phyloP scores from a whole-genome alignment of 92 coral and sea anemone genomes.

The Anthopleura xanthogrammica region DNA sequence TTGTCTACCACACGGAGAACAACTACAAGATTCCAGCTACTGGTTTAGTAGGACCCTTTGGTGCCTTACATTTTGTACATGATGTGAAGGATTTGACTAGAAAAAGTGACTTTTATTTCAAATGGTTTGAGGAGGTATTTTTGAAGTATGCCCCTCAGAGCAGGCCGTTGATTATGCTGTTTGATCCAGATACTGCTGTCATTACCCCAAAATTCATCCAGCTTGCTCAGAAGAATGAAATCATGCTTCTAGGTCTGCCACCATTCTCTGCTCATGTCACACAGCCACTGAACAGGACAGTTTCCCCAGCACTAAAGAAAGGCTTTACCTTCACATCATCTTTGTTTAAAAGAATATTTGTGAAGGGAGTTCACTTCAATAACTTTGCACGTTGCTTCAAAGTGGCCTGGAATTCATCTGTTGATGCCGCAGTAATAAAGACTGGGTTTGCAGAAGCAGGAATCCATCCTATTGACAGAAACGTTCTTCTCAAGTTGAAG shows the following conservation, averaged over 20 bases:
- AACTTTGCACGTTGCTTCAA: slow-evolving; percentile 34
- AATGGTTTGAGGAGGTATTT: slow-evolving; percentile 35
- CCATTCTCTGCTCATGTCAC: slow-evolving; percentile 14
- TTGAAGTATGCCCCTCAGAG: slow-evolving; percentile 22
- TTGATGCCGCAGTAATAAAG: slow-evolving; percentile 6
- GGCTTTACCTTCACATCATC: slow-evolving; percentile 14
- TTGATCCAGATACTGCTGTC: slow-evolving; percentile 36
- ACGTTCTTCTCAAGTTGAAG: not conserved
- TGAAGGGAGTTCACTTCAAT: slow-evolving; percentile 12
- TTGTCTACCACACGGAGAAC: slow-evolving; percentile 19
- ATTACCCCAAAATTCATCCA: slow-evolving; percentile 37
- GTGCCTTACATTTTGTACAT: slow-evolving; percentile 9
- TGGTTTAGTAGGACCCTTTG: slow-evolving; percentile 8
- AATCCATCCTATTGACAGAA: slow-evolving; percentile 13
- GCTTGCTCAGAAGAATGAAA: slow-evolving; percentile 28
- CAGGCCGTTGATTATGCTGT: slow-evolving; percentile 20
- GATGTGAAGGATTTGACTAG: slow-evolving; percentile 27
- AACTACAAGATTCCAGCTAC: not conserved
- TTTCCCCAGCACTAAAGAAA: slow-evolving; percentile 29
- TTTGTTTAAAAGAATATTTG: slow-evolving; percentile 1
- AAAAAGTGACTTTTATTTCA: slow-evolving; percentile 29
- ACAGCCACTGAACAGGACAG: slow-evolving; percentile 31
- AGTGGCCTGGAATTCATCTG: slow-evolving; percentile 32
- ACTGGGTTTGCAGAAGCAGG: slow-evolving; percentile 29
- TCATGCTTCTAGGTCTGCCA: slow-evolving; percentile 33